These are phyloP conservation scores for Spilogale gracilis DNA, from an alignment of 2,113 vertebrate species.

Conservation along the genomic window DNA sequence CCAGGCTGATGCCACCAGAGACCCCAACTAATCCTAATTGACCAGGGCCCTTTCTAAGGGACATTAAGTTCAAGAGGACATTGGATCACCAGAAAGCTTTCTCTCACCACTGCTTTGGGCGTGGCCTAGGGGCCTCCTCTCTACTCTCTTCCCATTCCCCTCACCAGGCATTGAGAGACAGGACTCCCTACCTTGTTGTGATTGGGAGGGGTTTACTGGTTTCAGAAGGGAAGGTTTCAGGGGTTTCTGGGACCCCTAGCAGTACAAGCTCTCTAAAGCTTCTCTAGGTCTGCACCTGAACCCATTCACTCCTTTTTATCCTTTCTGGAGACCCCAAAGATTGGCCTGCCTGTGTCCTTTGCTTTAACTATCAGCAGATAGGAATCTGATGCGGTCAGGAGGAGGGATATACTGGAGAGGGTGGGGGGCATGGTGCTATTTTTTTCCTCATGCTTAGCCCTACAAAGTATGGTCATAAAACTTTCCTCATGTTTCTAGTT, in stretches of 20 bases:
- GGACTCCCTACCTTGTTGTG: background rate
- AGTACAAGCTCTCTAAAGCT: background rate
- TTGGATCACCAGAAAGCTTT: background rate
- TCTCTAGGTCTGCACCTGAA: background rate
- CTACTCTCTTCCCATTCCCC: background rate
- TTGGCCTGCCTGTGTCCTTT: background rate
- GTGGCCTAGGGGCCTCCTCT: background rate
- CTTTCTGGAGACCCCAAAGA: background rate
- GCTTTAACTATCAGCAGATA: background rate
- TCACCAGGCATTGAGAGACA: background rate
- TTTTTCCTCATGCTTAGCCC: background rate
- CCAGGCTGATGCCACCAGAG: background rate
- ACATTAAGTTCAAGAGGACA: background rate
- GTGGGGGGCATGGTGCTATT: background rate
- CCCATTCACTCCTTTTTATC: background rate
- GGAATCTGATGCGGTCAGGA: background rate
- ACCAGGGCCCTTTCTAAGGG: background rate
- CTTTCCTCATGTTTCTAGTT: background rate
- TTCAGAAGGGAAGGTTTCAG: background rate
- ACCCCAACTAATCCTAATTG: background rate
- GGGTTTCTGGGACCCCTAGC: background rate
- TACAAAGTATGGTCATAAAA: background rate
- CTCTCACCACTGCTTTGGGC: background rate
- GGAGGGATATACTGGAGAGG: background rate
- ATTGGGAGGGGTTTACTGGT: background rate